phyloP scores from a whole-genome alignment of 2,797 vertebrate genomes.

The Staurois parvus region DNA sequence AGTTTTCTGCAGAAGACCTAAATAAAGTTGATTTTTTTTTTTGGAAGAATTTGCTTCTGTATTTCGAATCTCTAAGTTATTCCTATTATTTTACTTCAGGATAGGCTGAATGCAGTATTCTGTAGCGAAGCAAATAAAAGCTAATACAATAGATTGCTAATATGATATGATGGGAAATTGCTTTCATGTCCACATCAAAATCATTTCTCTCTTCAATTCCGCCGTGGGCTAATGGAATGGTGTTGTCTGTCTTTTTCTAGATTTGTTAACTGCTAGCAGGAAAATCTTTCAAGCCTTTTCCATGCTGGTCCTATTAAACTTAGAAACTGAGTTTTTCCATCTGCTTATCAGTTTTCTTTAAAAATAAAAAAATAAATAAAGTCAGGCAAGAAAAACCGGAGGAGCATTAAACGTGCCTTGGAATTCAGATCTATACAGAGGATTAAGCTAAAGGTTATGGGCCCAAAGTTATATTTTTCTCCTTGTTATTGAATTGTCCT shows the following conservation, averaged over 20 bases:
- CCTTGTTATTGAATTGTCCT: slow-evolving; percentile 27
- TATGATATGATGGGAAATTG: slow-evolving; percentile 62
- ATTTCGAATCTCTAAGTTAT: slow-evolving; percentile 10
- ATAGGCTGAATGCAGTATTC: slow-evolving; percentile 2
- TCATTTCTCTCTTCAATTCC: slow-evolving; percentile 59
- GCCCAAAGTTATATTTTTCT: slow-evolving; percentile 10
- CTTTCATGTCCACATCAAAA: slow-evolving; percentile 63
- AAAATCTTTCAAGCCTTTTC: slow-evolving; percentile 57
- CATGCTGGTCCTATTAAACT: slow-evolving; percentile 55
- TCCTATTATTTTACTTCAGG: slow-evolving; percentile 40
- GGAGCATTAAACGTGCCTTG: slow-evolving; percentile 38
- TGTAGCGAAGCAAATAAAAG: slow-evolving; percentile 59
- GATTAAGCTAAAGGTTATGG: slow-evolving; percentile 44
- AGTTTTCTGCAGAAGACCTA: not conserved
- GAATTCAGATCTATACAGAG: slow-evolving; percentile 49
- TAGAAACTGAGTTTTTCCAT: slow-evolving; percentile 58
- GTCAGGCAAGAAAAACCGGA: slow-evolving; percentile 35
- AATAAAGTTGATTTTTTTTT: not conserved
- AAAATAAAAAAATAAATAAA: slow-evolving; percentile 39
- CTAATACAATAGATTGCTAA: slow-evolving; percentile 63
- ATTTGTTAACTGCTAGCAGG: slow-evolving; percentile 62
- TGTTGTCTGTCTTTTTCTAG: slow-evolving; percentile 59
- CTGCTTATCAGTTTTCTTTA: slow-evolving; percentile 60
- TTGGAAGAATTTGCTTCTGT: not conserved
- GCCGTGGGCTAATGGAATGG: slow-evolving; percentile 60